phyloP scores from a whole-genome alignment of 2,113 vertebrate species.

The Hucho hucho region DNA sequence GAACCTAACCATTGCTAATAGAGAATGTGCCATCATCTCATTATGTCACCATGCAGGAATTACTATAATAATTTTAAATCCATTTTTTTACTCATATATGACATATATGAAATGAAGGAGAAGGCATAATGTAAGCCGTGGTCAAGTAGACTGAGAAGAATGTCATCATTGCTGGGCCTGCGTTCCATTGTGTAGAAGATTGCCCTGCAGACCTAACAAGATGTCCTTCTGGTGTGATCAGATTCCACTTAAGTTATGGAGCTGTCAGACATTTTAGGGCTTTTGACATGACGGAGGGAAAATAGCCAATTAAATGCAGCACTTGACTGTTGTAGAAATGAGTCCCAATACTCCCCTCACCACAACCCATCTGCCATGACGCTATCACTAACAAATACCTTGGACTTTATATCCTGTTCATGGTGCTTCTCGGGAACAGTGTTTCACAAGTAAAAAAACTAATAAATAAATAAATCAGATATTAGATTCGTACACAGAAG shows the following conservation, averaged over 20 bases:
- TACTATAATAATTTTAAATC: neutral
- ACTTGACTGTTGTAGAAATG: conserved; percentile 38
- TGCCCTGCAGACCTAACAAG: conserved; percentile 33
- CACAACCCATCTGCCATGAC: neutral
- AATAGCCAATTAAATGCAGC: conserved; percentile 49
- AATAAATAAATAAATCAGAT: neutral
- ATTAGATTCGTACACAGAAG: neutral
- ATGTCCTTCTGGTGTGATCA: conserved; percentile 38
- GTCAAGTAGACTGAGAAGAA: neutral
- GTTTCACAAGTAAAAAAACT: neutral
- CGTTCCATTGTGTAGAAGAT: conserved; percentile 29
- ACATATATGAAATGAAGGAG: neutral
- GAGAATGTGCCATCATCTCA: too few species aligned
- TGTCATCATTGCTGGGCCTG: neutral
- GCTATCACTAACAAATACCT: neutral
- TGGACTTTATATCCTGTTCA: neutral
- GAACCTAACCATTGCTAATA: too few species aligned
- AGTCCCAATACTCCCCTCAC: conserved; percentile 1
- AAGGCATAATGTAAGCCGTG: neutral
- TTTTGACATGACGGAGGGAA: conserved; percentile 41
- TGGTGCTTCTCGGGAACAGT: neutral
- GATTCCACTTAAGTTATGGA: conserved; percentile 44
- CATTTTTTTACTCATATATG: too few species aligned
- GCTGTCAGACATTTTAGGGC: conserved; percentile 20
- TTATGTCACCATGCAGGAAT: neutral